Evolutionary conservation across 2,888 invertebrate species (phyloP), one percentile per base, ranked within the genome.

Genomic region (Coleophora deauratella): DNA sequence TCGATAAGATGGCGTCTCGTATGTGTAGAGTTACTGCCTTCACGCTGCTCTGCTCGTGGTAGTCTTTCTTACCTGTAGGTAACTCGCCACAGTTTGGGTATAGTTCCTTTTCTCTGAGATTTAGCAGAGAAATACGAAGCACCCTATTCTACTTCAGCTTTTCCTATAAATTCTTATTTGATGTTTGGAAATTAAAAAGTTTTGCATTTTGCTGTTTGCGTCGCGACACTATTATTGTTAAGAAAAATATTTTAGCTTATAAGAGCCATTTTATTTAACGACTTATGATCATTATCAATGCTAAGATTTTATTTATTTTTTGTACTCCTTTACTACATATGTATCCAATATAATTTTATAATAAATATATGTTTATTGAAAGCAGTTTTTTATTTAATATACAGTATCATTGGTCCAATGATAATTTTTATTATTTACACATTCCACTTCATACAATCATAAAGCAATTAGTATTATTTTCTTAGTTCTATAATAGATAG

Each of bases 71-170:
- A 67, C 70, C 58, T 28, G 36, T 38, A 12, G 59, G 69, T 69
- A 62, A 47, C 54, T 47, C 27, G 15, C 15, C 12, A 49, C 48
- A 54, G 51, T 54, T 50, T 61, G 66, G 77, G 75, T 56, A 50
- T 55, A 55, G 67, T 85, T 82, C 80, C 66, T 73, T 79, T 68
- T 72, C 82, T 84, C 84, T 84, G 82, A 63, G 44, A 21, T 50
- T 40, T 38, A 82, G 84, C 84, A 85, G 84, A 85, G 84, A 73
- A 55, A 82, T 72, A 67, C 62, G 84, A 82, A 85, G 69, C 81
- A 66, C 61, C 77, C 75, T 46, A 10, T 41, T 40, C 6, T 47
- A 41, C 43, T 45, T 46, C 6, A 42, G 32, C 27, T 37, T 35
- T 38, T 14, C 28, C 12, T 28, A 4, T 35, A 12, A 9, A 43